Base-by-base conservation (phyloP, 2,113 vertebrate species). In the Chloroceryle aenea region DNA sequence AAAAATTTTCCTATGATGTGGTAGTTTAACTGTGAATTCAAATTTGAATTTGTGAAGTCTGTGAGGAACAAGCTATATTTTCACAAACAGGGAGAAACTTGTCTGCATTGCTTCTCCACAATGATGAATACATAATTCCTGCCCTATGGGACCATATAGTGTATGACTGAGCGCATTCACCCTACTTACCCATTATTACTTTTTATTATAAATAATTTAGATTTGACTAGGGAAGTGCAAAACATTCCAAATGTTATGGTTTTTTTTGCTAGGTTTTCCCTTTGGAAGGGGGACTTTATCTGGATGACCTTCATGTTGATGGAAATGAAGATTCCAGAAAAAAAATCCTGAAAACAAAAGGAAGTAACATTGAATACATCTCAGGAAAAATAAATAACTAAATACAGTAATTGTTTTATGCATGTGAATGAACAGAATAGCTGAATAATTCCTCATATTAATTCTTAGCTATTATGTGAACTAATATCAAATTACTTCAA, bases 341-440 rank as follows among this genome's bases (percentile, higher is more conserved):
- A 76, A 59, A 82, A 76, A 59, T 55, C 74, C 6, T 9, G 8
- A 13, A 64, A 73, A 55, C 20, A 29, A 55, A 30, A 8, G 3
- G 4, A 64, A 64, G 13, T 14, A 59, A 34, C 9, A 45, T 50
- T 19, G 89, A 61, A n/a, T 36, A 7, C 2, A 16, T 30, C 11
- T 32, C 53, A 62, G 7, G 16, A 30, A 34, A 81, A 69, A 32
- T 10, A 38, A 47, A 10, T 5, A 29, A 69, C 20, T 10, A n/a
- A 40, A 12, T 5, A 38, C 36, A 9, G 3, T 8, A 5, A 19
- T 7, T 43, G 1, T 40, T 61, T 81, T 56, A 5, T 40, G 6
- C 42, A 7, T 53, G 14, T 19, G 69, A 77, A 42, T 40, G 1
- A 53, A 42, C 9, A 32, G 4, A 45, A 2, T 40, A 1, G 0